These are phyloP conservation scores for Motacilla alba DNA, from an alignment of 2,113 vertebrate genomes.

Conservation along the genomic window DNA sequence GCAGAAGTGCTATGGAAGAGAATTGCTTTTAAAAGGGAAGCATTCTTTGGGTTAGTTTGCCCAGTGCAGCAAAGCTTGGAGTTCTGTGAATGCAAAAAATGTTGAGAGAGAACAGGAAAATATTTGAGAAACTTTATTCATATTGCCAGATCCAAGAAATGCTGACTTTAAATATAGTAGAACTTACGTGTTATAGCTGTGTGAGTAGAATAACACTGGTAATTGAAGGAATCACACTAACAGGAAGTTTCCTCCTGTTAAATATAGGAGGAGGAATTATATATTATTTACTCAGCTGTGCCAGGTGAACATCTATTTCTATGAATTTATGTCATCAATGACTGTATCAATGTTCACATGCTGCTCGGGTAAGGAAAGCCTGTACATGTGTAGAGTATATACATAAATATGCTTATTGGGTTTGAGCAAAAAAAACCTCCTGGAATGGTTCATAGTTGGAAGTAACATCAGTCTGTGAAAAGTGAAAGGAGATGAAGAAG, in stretches of 20 bases:
- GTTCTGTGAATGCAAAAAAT: not conserved
- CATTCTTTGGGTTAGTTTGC: not conserved
- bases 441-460: accelerated
- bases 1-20: not conserved
- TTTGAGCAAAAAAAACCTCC: not conserved
- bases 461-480: not conserved
- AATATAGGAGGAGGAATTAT: not conserved
- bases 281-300: not conserved
- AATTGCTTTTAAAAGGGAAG: not conserved
- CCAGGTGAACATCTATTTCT: not conserved
- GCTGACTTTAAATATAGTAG: not conserved
- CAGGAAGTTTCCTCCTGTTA: not conserved
- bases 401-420: not conserved
- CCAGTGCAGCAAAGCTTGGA: not conserved
- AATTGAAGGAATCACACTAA: not conserved
- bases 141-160: not conserved
- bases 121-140: not conserved
- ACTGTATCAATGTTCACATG: not conserved
- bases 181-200: not conserved
- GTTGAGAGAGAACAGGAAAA: not conserved
- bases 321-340: not conserved
- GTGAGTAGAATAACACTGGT: not conserved
- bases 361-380: not conserved
- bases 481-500: not conserved
- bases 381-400: not conserved